Conservation (phyloP, 2,888 invertebrate species). For the Pedicia rivosa region DNA sequence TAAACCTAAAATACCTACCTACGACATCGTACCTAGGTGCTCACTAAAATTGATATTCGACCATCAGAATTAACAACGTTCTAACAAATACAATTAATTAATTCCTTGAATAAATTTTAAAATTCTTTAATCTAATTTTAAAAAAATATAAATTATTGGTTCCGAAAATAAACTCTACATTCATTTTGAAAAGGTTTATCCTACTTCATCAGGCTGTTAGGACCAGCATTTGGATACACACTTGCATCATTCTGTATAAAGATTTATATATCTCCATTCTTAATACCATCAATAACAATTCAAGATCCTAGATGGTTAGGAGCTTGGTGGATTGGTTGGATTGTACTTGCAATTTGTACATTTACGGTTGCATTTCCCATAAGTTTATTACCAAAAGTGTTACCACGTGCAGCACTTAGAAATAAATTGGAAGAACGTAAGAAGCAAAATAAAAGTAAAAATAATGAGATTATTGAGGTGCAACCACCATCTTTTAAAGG, state of each 20-base stretch:
- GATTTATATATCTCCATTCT: slow-evolving; percentile 45
- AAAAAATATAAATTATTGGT: no score
- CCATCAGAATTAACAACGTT: no score
- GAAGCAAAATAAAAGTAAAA: no score
- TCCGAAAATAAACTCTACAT: no score
- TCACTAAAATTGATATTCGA: no score
- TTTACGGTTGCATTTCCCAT: slow-evolving; percentile 41
- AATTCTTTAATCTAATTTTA: no score
- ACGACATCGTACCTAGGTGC: no score
- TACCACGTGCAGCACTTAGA: slow-evolving; percentile 45
- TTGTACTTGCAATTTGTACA: slow-evolving; percentile 41
- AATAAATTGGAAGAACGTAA: no score
- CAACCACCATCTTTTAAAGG: slow-evolving; percentile 32
- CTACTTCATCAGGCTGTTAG: slow-evolving; percentile 49
- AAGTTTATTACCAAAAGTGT: slow-evolving; percentile 49
- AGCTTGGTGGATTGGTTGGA: slow-evolving; percentile 71
- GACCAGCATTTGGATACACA: slow-evolving; percentile 51
- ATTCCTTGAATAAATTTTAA: no score
- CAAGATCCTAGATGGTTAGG: slow-evolving; percentile 64
- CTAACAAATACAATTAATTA: no score
- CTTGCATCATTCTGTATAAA: slow-evolving; percentile 47
- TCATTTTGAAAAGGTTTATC: no score
- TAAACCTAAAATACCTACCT: no score
- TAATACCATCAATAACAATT: slow-evolving; percentile 46
- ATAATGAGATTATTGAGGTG: slow-evolving; percentile 21